Base-by-base conservation (phyloP, 2,888 invertebrate species). In the Apamea anceps region DNA sequence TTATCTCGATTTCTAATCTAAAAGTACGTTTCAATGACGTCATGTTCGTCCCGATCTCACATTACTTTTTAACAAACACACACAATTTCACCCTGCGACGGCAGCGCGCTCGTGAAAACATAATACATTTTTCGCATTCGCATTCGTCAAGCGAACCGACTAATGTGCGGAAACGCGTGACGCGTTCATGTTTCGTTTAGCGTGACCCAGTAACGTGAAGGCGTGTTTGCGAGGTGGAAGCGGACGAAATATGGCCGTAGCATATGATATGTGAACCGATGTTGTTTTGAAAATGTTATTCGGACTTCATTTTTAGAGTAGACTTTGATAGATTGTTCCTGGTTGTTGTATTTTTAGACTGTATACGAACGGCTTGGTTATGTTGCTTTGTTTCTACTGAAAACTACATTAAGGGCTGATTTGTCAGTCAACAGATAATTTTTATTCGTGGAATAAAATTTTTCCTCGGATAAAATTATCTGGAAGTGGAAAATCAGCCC, bases 191-290 rank as follows among this genome's bases (percentile, higher is more conserved):
- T 75, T 79, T 79, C 85, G 84, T 79, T 81, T 78, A 84, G 63
- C 87, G 87, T 87, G 87, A 87, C 87, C 80, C 66, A 80, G 83
- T 77, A 79, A 84, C 25, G 12, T 67, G 60, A 48, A 60, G 57
- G 67, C 57, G 74, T 73, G 80, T 81, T 68, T 51, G 32, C 25
- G 0, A 63, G 67, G 60, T 25, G 54, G 32, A 42, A 57, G 54
- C 75, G n/a, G 62, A 48, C 12, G 37, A 82, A 79, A 77, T 80
- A 77, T 85, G 62, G 32, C 57, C 18, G 70, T 32, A 60, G 63
- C 32, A 28, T 57, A 54, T 60, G 60, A 28, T 57, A 54, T 60
- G 65, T 32, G 37, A 66, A 62, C 54, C 77, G 75, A 72, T 72
- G 42, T 37, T 72, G 54, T 37, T 75, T 63, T 57, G 54, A 63